Base-by-base conservation (phyloP, 1,140 invertebrate genomes). In the Achroia grisella region DNA sequence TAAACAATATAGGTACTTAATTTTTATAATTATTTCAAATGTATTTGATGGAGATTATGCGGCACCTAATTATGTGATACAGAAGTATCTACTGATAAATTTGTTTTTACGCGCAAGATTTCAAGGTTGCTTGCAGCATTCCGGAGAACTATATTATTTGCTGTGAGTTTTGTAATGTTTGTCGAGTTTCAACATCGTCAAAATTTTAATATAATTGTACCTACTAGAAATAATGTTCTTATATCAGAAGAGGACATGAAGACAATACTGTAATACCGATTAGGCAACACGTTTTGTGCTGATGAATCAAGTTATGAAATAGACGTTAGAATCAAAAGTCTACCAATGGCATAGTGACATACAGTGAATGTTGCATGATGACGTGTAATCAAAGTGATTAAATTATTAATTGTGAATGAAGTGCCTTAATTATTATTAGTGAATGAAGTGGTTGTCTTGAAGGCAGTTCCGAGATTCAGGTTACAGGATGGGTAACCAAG, bases 401-500 rank as follows among this genome's bases (percentile, higher is more conserved):
- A 43, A 56, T 44, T 39, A 5, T 17, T 15, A 17, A 15, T 17
- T 15, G 37, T 55, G 31, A 48, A 58, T 71, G 62, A 45, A 57
- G 51, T 60, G 46, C n/a, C n/a, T n/a, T n/a, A n/a, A n/a, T n/a
- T n/a, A 5, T 17, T 15, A 17, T 37, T 17, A 37, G 37, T 55
- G 31, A 48, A 58, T 71, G 62, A 45, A 57, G 51, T 60, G 46
- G 35, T 55, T 41, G 40, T 48, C 48, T 37, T 48, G 29, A 47
- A 34, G 35, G 31, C 10, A 15, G 27, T 44, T 42, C 14, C 39
- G 13, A 46, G 44, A 51, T 49, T 36, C 28, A 4, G 30, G 55
- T 35, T 36, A 14, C 36, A 72, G 41, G 63, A 92, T 92, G 90
- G 90, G 90, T 53, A 92, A 92, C 75, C 90, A 91, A 81, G 89